These are phyloP conservation scores for Platycnemis pennipes DNA, from an alignment of 2,888 invertebrate species.

Conservation along the genomic window DNA sequence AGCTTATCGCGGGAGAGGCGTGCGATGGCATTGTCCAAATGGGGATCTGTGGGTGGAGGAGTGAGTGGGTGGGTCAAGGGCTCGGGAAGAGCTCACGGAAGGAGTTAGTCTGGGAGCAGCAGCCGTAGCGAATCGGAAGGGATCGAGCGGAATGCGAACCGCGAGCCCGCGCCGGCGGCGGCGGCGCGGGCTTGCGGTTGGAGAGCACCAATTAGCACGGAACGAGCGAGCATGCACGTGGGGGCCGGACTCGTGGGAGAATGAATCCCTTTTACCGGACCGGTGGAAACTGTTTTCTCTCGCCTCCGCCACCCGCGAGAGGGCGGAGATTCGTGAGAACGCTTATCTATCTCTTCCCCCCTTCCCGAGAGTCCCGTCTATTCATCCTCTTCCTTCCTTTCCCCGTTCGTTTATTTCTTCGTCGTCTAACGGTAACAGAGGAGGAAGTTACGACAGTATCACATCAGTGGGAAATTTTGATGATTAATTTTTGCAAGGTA, in stretches of 20 bases:
- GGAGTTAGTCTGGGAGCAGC: too few relatives aligned
- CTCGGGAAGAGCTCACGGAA: too few relatives aligned
- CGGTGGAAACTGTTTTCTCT: background rate
- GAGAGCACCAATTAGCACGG: background rate
- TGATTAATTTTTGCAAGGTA: background rate
- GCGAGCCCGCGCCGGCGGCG: background rate
- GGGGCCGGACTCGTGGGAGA: background rate
- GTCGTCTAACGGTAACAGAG: background rate
- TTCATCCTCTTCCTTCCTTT: background rate
- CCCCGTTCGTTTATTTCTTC: background rate
- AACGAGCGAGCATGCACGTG: background rate
- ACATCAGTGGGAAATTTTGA: background rate
- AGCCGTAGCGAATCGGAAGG: background rate
- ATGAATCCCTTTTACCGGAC: background rate
- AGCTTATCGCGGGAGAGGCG: too few relatives aligned
- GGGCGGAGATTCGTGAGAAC: background rate
- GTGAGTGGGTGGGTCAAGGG: too few relatives aligned
- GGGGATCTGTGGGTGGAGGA: too few relatives aligned
- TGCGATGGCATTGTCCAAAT: too few relatives aligned
- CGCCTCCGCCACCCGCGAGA: background rate
- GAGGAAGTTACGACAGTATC: background rate
- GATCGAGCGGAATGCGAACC: background rate
- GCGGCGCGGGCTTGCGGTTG: too few relatives aligned
- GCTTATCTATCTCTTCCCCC: background rate
- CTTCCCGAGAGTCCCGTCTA: background rate